phyloP scores from a whole-genome alignment of 1,140 invertebrate species.

The Cherax destructor region DNA sequence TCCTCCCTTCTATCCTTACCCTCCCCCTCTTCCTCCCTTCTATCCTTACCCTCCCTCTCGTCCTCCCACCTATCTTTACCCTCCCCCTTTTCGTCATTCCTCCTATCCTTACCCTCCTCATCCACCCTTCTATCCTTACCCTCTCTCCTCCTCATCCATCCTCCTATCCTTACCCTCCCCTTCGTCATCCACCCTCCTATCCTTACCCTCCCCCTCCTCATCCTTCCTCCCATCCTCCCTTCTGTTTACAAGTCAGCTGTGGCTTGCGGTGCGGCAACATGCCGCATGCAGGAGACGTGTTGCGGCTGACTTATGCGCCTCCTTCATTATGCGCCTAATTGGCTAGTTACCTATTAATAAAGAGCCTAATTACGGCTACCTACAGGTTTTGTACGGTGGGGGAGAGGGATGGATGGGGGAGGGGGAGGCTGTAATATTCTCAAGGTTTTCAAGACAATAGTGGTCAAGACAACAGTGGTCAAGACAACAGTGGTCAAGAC shows the following conservation, averaged over 20 bases:
- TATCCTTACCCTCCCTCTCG: no score
- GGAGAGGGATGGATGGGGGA: no score
- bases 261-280: not conserved
- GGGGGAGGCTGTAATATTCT: no score
- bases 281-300: not conserved
- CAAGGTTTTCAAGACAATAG: no score
- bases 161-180: not conserved
- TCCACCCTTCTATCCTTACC: not conserved
- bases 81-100: no score
- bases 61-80: no score
- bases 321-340: constrained; percentile 35
- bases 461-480: no score
- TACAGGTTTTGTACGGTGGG: not conserved
- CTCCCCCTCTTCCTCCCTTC: no score
- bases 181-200: not conserved
- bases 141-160: not conserved
- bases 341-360: constrained; percentile 39
- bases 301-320: not conserved
- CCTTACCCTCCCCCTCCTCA: not conserved
- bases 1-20: no score
- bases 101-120: not conserved
- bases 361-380: constrained; percentile 8
- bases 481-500: no score
- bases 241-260: not conserved
- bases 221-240: not conserved